Base-by-base conservation (phyloP, 2,888 invertebrate genomes). In the Sthenelais limicola region DNA sequence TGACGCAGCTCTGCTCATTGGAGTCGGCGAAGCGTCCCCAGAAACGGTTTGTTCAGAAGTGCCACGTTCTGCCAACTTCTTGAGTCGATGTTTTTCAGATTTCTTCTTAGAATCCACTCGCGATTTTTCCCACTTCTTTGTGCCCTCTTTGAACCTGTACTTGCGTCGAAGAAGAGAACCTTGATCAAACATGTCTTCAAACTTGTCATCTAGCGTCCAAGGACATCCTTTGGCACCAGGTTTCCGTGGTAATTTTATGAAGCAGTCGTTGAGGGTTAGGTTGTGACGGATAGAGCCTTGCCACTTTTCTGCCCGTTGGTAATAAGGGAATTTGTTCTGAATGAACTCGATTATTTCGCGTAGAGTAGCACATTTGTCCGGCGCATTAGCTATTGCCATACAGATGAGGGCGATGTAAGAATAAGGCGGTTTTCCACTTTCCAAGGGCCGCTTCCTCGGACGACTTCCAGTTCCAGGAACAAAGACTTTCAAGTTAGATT, bases 211-310 rank as follows among this genome's bases (percentile, higher is more conserved):
- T 28, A 83, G 82, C 56, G 82, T 80, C 83, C 84, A 84, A 43
- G 81, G 81, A 69, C 82, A 82, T 3, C 84, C 84, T 73, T 83
- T 84, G 77, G 78, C 80, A 0, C 83, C 83, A 0, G 82, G 80
- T 33, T 78, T 77, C 7, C 82, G 81, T 1, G 81, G 78, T 21
- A 81, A 73, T 73, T 84, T 84, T 73, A 83, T 74, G 76, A 84
- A 84, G 74, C 84, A 84, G 72, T 84, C 84, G 74, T 84, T 84
- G 48, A 84, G 79, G 5, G 84, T 83, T 51, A 84, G 78, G 77
- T 83, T 83, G 78, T 84, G 84, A 43, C 84, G 79, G 48, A 84
- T 83, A 49, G 83, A 83, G 28, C 83, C 82, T 58, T 81, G 82
- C 84, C 84, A 84, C 43, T 82, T 82, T 71, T 82, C 83, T 68